A percentile compares a stretch with the other conserved stretches of the same genome.
These are phyloP conservation scores for Brenthis hecate DNA, from an alignment of 2,888 invertebrate species.

Conservation along the genomic window DNA sequence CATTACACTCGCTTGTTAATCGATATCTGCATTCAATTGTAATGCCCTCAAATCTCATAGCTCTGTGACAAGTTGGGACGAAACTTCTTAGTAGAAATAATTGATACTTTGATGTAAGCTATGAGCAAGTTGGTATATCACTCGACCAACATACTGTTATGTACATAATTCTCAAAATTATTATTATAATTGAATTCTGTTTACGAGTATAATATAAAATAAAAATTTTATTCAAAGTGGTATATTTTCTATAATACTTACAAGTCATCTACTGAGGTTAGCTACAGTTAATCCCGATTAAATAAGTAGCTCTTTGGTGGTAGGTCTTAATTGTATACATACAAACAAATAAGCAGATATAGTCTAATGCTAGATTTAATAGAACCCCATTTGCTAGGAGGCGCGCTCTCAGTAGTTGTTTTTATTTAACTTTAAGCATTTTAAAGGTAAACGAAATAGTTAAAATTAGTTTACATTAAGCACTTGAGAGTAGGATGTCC, in stretches of 20 bases:
- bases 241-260: no score
- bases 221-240: background rate
- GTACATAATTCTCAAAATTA: background rate
- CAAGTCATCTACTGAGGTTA: no score
- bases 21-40: slow-evolving; percentile 35
- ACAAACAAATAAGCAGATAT: no score
- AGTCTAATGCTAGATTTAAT: no score
- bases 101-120: slow-evolving; percentile 4
- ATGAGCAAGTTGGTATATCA: background rate
- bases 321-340: no score
- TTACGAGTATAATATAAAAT: background rate
- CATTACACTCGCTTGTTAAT: slow-evolving; percentile 38
- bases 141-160: background rate
- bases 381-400: background rate
- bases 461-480: slow-evolving; percentile 36
- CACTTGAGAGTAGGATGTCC: slow-evolving; percentile 39
- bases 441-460: slow-evolving; percentile 15
- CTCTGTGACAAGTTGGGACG: slow-evolving; percentile 16
- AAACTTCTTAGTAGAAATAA: slow-evolving; percentile 13
- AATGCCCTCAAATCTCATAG: slow-evolving; percentile 30
- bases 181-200: background rate
- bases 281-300: no score
- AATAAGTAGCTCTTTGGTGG: no score
- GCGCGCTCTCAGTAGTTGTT: background rate
- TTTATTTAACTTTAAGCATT: slow-evolving; percentile 8